phyloP scores from a whole-genome alignment of 1,140 invertebrate genomes.

The Adelges cooleyi region DNA sequence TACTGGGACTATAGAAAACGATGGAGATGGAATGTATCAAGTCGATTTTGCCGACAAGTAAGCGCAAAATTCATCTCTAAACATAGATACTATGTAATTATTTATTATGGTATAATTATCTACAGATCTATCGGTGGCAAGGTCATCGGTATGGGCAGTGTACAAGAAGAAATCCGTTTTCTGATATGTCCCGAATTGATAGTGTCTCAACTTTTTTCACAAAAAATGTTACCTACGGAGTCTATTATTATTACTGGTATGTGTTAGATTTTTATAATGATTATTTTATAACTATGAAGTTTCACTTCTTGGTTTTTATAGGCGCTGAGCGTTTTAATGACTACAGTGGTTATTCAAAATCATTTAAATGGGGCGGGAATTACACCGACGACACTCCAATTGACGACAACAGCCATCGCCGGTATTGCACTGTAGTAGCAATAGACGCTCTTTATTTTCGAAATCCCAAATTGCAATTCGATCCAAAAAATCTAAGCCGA shows the following conservation, averaged over 20 bases:
- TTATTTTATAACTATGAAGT: too few relatives aligned
- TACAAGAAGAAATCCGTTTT: slow-evolving; percentile 97
- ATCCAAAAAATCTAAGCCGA: slow-evolving; percentile 46
- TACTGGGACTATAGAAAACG: slow-evolving; percentile 71
- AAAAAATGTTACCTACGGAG: slow-evolving; percentile 70
- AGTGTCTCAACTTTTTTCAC: slow-evolving; percentile 75
- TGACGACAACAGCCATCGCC: slow-evolving; percentile 60
- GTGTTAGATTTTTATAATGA: too few relatives aligned
- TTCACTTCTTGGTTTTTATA: too few relatives aligned
- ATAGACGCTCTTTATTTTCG: slow-evolving; percentile 75
- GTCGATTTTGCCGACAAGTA: slow-evolving; percentile 94
- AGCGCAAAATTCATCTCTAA: slow-evolving; percentile 29
- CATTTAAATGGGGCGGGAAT: slow-evolving; percentile 67
- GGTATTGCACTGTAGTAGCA: slow-evolving; percentile 66
- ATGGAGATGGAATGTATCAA: slow-evolving; percentile 71
- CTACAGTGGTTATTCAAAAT: slow-evolving; percentile 73
- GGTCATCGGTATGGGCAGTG: slow-evolving; percentile 74
- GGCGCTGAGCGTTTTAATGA: slow-evolving; percentile 72
- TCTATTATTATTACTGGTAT: slow-evolving; percentile 67
- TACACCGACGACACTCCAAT: slow-evolving; percentile 57
- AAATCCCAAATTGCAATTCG: slow-evolving; percentile 46
- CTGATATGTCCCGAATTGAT: slow-evolving; percentile 91
- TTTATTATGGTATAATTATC: too few relatives aligned
- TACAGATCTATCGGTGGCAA: slow-evolving; percentile 76
- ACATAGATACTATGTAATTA: too few relatives aligned